A percentile compares a stretch with the other conserved stretches of the same genome.
phyloP scores from a whole-genome alignment of 1,140 invertebrate genomes.

The Oppia nitens region DNA sequence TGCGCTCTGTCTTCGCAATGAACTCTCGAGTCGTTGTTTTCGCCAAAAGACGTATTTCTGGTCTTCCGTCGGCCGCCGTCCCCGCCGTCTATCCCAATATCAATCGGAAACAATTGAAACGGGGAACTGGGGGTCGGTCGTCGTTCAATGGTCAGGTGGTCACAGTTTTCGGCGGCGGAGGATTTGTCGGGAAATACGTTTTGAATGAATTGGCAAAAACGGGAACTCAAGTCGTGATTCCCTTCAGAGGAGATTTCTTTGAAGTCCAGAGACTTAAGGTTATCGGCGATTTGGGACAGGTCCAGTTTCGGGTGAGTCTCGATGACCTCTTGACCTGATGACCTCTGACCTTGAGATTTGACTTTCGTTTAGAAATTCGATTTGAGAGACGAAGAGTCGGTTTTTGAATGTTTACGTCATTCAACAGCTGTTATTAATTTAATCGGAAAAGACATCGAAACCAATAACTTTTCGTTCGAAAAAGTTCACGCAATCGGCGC shows the following conservation, averaged over 20 bases:
- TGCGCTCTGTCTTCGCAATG: too few relatives aligned
- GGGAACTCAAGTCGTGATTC: slow-evolving; percentile 65
- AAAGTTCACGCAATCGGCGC: slow-evolving; percentile 49
- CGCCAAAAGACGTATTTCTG: too few relatives aligned
- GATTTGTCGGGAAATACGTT: slow-evolving; percentile 68
- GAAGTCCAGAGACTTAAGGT: slow-evolving; percentile 56
- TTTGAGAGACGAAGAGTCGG: slow-evolving; percentile 68
- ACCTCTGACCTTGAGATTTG: neutral
- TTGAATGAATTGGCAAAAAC: slow-evolving; percentile 62
- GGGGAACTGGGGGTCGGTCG: slow-evolving; percentile 74
- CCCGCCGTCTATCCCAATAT: slow-evolving; percentile 1
- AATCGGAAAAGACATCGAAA: slow-evolving; percentile 78
- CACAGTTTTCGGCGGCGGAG: slow-evolving; percentile 85
- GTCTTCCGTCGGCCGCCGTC: neutral
- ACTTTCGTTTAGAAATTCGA: slow-evolving; percentile 44
- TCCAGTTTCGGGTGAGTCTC: slow-evolving; percentile 45
- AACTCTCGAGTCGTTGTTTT: too few relatives aligned
- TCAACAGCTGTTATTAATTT: slow-evolving; percentile 96
- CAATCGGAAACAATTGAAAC: slow-evolving; percentile 4
- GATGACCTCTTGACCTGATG: neutral
- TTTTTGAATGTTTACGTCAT: slow-evolving; percentile 69
- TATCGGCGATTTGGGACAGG: slow-evolving; percentile 85
- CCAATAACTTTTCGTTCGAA: slow-evolving; percentile 58
- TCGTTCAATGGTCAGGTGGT: slow-evolving; percentile 92
- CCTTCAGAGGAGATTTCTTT: slow-evolving; percentile 74